Percentiles rank a stretch among this genome's conserved stretches.
Evolutionary conservation across 2,113 vertebrate species (phyloP).

Genomic region (Plotosus lineatus): DNA sequence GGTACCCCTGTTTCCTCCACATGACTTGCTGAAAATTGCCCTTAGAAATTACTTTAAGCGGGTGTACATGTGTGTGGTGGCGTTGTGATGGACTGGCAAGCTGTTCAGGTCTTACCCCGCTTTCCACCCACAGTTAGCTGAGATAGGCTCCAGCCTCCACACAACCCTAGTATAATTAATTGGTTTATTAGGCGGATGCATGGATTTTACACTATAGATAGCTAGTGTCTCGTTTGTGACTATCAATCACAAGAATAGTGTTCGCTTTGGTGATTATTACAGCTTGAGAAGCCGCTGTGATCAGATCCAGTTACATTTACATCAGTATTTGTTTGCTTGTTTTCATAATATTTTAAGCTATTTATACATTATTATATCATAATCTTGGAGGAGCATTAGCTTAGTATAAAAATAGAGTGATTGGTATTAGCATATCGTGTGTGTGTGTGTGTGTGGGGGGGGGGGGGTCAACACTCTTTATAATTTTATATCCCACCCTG

Average conservation of each 20-base stretch:
- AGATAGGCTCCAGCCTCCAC: no score
- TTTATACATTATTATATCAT: neutral
- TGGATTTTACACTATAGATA: neutral
- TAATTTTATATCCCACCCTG: neutral
- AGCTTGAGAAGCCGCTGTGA: no score
- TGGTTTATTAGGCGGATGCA: no score
- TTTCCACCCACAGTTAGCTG: neutral
- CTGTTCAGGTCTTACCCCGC: no score
- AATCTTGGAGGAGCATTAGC: neutral
- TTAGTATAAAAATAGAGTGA: neutral
- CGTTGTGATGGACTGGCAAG: no score
- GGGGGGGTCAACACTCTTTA: no score
- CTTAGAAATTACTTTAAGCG: no score
- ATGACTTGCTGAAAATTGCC: no score
- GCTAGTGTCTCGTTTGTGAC: neutral
- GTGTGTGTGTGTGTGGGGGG: neutral
- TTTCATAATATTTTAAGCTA: neutral
- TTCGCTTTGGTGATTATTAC: neutral
- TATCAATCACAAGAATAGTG: no score
- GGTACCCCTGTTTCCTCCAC: no score
- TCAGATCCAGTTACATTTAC: neutral
- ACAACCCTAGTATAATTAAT: no score
- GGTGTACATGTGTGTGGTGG: no score
- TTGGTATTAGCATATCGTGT: neutral
- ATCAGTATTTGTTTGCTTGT: neutral